Conservation (phyloP, 2,888 invertebrate genomes). For the Trimorus sp. region DNA sequence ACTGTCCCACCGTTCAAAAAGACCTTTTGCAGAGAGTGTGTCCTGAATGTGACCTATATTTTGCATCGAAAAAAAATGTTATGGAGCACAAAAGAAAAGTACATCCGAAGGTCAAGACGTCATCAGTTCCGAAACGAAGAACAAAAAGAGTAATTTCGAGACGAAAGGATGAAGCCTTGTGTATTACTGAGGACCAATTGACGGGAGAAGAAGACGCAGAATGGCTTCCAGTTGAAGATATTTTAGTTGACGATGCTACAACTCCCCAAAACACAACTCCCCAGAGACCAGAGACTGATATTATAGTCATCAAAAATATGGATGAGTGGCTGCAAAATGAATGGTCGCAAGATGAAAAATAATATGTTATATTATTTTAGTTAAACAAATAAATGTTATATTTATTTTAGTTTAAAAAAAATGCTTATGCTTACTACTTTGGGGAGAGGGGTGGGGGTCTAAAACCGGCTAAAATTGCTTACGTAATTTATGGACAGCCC, state of each 20-base stretch:
- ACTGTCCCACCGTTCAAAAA: conserved; percentile 29
- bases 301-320: conserved; percentile 7
- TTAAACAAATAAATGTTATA: no score
- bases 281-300: conserved; percentile 11
- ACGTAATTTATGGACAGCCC: conserved; percentile 18
- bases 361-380: no score
- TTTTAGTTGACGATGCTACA: conserved; percentile 2
- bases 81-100: conserved; percentile 18
- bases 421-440: conserved; percentile 14
- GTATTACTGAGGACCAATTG: conserved; percentile 3
- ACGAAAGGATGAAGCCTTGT: conserved; percentile 20
- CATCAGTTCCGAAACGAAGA: not conserved
- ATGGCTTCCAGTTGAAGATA: conserved; percentile 9
- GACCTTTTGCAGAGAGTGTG: conserved; percentile 14
- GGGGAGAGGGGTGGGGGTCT: conserved; percentile 7
- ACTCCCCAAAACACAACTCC: conserved; percentile 3
- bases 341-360: no score
- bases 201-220: conserved; percentile 16
- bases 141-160: conserved; percentile 1
- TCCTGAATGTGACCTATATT: conserved; percentile 34
- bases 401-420: not conserved
- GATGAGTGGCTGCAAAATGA: no score
- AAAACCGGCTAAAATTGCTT: conserved; percentile 14
- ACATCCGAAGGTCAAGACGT: conserved; percentile 12
- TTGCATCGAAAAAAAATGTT: conserved; percentile 29